phyloP scores from a whole-genome alignment of 2,113 vertebrate species.

The Pogonocichla stellata region DNA sequence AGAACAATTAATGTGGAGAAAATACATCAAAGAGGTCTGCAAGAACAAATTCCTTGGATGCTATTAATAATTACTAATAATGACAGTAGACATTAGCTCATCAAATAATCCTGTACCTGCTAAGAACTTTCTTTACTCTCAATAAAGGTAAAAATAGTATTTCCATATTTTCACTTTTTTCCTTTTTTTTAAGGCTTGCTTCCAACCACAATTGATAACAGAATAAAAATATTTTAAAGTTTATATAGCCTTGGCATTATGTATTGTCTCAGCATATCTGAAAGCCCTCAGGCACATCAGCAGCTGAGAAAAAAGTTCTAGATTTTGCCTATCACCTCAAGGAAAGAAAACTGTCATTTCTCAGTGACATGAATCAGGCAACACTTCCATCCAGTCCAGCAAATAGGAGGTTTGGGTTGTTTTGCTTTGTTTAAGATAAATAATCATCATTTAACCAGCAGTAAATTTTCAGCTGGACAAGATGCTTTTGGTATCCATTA shows the following conservation, averaged over 20 bases:
- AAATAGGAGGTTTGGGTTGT: not conserved
- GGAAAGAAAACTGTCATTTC: not conserved
- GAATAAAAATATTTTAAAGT: not conserved
- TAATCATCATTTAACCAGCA: not conserved
- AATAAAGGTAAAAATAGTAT: not conserved
- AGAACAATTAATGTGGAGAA: not conserved
- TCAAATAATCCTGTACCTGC: not conserved
- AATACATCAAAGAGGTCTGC: not conserved
- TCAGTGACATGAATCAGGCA: not conserved
- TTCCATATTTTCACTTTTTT: not conserved
- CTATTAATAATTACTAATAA: not conserved
- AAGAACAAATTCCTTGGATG: not conserved
- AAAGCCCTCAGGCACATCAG: not conserved
- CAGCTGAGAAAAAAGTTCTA: not conserved
- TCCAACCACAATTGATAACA: not conserved
- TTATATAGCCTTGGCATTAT: not conserved
- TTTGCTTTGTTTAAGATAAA: not conserved
- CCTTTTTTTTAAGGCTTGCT: not conserved
- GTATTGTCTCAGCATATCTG: not conserved
- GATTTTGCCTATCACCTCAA: not conserved
- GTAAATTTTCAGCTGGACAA: constrained; percentile 1
- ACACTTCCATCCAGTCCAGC: not conserved
- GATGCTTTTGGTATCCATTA: constrained; percentile 24
- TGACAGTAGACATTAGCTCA: not conserved
- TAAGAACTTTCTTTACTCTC: not conserved